Evolutionary conservation across 2,888 invertebrate species (phyloP).

Genomic region (Orthosia gothica): DNA sequence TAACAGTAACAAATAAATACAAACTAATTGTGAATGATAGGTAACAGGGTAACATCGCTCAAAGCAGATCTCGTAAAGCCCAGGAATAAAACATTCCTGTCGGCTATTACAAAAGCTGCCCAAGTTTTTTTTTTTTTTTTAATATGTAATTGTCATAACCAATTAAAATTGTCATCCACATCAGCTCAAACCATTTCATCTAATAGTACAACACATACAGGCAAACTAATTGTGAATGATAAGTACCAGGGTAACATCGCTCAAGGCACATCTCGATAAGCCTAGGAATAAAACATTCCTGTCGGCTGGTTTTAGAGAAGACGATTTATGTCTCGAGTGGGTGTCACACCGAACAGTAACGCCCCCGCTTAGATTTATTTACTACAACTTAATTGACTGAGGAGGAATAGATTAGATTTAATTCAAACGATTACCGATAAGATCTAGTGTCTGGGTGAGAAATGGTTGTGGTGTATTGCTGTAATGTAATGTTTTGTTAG

Average conservation of each 20-base stretch:
- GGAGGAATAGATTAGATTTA: conserved; percentile 51
- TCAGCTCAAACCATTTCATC: conserved; percentile 40
- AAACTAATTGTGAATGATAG: conserved; percentile 59
- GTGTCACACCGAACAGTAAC: conserved; percentile 68
- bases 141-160: too few species aligned
- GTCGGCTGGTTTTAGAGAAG: conserved; percentile 54
- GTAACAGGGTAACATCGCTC: conserved; percentile 53
- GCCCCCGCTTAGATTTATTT: conserved; percentile 64
- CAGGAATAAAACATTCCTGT: conserved; percentile 61
- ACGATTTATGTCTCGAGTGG: conserved; percentile 63
- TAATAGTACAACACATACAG: conserved; percentile 21
- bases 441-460: conserved; percentile 52
- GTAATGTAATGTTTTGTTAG: conserved; percentile 26
- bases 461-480: conserved; percentile 42
- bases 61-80: conserved; percentile 61
- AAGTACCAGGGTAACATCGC: conserved; percentile 54
- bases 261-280: conserved; percentile 62
- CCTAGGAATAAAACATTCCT: conserved; percentile 57
- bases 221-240: conserved; percentile 59
- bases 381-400: conserved; percentile 64
- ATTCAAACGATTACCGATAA: conserved; percentile 58
- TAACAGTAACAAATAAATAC: conserved; percentile 27
- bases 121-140: too few species aligned
- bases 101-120: conserved; percentile 6
- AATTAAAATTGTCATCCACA: background rate